A percentile compares a stretch with the other conserved stretches of the same genome.
Conservation (phyloP, 1,140 invertebrate genomes). For the Trypoxylus dichotomus region DNA sequence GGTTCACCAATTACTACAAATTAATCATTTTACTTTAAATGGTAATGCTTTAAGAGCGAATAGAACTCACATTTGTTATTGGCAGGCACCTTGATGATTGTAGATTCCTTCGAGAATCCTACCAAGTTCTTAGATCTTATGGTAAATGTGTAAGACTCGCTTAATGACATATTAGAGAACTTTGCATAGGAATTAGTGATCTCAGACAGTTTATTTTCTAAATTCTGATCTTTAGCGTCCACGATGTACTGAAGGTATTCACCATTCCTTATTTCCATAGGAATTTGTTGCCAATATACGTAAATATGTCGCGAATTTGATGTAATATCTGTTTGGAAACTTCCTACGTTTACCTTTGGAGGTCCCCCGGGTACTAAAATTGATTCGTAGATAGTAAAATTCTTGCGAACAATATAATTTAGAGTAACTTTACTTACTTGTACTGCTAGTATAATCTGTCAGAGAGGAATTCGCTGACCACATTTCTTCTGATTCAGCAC, state of each 20-base stretch:
- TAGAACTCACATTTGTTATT: constrained; percentile 58
- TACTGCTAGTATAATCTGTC: constrained; percentile 62
- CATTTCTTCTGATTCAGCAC: constrained; percentile 58
- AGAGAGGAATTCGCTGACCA: constrained; percentile 66
- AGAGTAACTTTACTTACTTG: constrained; percentile 53
- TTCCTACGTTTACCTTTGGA: constrained; percentile 65
- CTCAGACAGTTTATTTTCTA: constrained; percentile 49
- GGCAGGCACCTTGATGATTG: constrained; percentile 64
- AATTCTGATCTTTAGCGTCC: constrained; percentile 49
- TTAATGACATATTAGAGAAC: constrained; percentile 56
- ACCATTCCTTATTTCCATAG: constrained; percentile 62
- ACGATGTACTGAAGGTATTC: constrained; percentile 57
- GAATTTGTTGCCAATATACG: constrained; percentile 72
- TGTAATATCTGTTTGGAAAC: constrained; percentile 60
- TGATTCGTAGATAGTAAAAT: neutral
- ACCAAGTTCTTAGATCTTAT: constrained; percentile 61
- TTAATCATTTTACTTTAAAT: constrained; percentile 29
- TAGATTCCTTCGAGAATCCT: constrained; percentile 59
- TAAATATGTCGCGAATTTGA: constrained; percentile 59
- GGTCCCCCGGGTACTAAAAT: constrained; percentile 59
- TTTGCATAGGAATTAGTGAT: constrained; percentile 58
- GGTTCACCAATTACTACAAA: constrained; percentile 54
- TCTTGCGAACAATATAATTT: neutral
- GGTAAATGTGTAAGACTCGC: constrained; percentile 56
- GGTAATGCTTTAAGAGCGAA: neutral